Conservation (phyloP, 2,113 vertebrate species). For the Procavia capensis region DNA sequence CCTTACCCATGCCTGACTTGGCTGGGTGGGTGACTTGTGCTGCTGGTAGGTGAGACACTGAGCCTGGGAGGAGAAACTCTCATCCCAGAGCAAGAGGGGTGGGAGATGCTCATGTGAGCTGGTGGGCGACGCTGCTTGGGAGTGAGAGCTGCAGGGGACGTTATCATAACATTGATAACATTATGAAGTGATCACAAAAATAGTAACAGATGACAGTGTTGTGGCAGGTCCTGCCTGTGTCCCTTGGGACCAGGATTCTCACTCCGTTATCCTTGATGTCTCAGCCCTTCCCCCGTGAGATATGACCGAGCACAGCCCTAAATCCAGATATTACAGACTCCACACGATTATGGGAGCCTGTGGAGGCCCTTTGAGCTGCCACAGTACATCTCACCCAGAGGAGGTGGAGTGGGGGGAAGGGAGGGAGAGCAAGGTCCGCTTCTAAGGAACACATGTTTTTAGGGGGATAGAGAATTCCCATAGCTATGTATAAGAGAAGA, state of each 20-base stretch:
- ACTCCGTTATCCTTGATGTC: background rate
- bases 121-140: background rate
- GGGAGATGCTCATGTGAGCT: background rate
- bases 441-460: background rate
- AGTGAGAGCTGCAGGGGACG: background rate
- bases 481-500: accelerated
- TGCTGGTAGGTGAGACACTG: background rate
- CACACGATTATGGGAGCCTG: accelerated
- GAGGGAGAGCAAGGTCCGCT: background rate
- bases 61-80: background rate
- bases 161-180: too few relatives aligned
- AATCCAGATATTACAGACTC: background rate
- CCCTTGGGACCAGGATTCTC: background rate
- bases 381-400: background rate
- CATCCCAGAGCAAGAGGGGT: background rate
- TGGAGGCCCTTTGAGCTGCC: too few relatives aligned
- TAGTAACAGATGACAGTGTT: background rate
- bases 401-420: accelerated
- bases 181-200: too few relatives aligned
- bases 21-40: background rate
- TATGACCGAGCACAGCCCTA: background rate
- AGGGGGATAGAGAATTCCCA: background rate
- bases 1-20: background rate
- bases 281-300: background rate
- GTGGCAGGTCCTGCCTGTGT: background rate